A percentile compares a stretch with the other conserved stretches of the same genome.
phyloP scores from a whole-genome alignment of 2,113 vertebrate genomes.

The Ptychochromis oligacanthus region DNA sequence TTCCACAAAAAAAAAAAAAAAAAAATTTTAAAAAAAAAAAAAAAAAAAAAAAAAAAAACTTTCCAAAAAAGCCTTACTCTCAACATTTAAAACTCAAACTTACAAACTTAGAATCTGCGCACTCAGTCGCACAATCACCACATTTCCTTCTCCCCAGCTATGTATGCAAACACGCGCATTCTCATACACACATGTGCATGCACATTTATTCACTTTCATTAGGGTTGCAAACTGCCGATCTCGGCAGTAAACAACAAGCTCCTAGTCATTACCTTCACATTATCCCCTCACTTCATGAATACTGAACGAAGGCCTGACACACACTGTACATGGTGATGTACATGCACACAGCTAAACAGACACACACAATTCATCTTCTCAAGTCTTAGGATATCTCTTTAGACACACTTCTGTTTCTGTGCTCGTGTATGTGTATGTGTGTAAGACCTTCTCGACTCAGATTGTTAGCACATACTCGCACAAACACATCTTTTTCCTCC shows the following conservation, averaged over 20 bases:
- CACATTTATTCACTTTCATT: slow-evolving; percentile 50
- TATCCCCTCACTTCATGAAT: slow-evolving; percentile 47
- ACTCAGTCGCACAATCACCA: neutral
- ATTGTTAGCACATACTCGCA: slow-evolving; percentile 16
- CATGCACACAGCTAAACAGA: neutral
- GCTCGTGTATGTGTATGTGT: neutral
- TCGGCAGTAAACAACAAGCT: slow-evolving; percentile 49
- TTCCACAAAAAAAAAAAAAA: neutral
- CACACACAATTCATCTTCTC: slow-evolving; percentile 15
- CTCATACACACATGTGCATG: neutral
- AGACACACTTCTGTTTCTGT: neutral
- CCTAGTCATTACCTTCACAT: slow-evolving; percentile 50
- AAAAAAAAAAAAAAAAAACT: neutral
- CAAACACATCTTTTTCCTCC: slow-evolving; percentile 25
- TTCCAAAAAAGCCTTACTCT: neutral
- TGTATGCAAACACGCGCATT: neutral
- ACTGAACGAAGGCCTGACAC: slow-evolving; percentile 23
- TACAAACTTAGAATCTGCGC: neutral
- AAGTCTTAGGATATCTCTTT: slow-evolving; percentile 14
- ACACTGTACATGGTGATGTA: neutral
- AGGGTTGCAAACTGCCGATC: slow-evolving; percentile 32
- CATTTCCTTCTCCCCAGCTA: neutral
- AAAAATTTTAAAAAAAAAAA: neutral
- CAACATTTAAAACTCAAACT: neutral
- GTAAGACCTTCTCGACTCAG: neutral